These are phyloP conservation scores for Hofmannophila pseudospretella DNA, from an alignment of 2,888 invertebrate genomes.

Conservation along the genomic window DNA sequence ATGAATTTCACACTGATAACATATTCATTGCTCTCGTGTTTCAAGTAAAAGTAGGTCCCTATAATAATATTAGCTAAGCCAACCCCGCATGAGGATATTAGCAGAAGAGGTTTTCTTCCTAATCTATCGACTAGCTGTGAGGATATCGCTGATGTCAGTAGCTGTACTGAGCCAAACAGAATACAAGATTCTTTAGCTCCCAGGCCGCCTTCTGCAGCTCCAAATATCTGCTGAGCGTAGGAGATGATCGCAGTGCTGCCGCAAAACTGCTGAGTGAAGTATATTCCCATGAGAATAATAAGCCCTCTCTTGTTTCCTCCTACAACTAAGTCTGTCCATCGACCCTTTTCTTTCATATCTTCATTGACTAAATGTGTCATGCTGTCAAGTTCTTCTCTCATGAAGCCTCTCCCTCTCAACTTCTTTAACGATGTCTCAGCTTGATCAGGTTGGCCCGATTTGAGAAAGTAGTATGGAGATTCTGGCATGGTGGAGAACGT, in stretches of 20 bases:
- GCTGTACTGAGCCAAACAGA: slow-evolving; percentile 71
- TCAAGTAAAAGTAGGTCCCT: slow-evolving; percentile 76
- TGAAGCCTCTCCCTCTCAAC: slow-evolving; percentile 74
- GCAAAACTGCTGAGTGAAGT: slow-evolving; percentile 80
- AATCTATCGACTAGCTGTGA: slow-evolving; percentile 78
- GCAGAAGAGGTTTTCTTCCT: slow-evolving; percentile 79
- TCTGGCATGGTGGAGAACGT: slow-evolving; percentile 81
- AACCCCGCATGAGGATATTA: slow-evolving; percentile 77
- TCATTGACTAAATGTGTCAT: slow-evolving; percentile 74
- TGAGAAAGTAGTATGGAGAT: slow-evolving; percentile 79
- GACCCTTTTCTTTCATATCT: slow-evolving; percentile 69
- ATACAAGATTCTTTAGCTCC: slow-evolving; percentile 72
- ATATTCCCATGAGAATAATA: slow-evolving; percentile 77
- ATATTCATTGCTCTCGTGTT: slow-evolving; percentile 61
- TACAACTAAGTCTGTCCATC: slow-evolving; percentile 68
- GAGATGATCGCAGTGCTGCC: slow-evolving; percentile 79
- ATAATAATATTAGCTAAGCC: slow-evolving; percentile 72
- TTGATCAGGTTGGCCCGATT: slow-evolving; percentile 61
- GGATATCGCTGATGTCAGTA: slow-evolving; percentile 75
- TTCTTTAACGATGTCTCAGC: slow-evolving; percentile 76
- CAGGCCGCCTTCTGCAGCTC: slow-evolving; percentile 65
- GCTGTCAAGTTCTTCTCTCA: slow-evolving; percentile 73
- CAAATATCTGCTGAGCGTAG: slow-evolving; percentile 80
- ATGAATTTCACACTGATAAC: slow-evolving; percentile 70
- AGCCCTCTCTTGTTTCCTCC: slow-evolving; percentile 76